Conservation (phyloP, 2,113 vertebrate genomes). For the Rhinolophus sinicus region DNA sequence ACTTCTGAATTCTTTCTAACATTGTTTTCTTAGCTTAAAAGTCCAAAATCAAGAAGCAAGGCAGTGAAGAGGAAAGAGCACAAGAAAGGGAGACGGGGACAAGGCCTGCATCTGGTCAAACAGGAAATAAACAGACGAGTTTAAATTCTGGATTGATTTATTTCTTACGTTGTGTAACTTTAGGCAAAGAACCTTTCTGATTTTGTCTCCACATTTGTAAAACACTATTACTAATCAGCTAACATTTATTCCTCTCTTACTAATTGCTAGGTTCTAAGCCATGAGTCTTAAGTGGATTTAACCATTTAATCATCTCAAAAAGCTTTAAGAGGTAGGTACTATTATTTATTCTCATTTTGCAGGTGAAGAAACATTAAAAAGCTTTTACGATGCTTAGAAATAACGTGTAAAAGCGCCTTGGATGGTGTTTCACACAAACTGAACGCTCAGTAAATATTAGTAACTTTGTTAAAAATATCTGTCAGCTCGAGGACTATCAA, state of each 20-base stretch:
- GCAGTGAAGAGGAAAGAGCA: background rate
- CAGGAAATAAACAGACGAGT: background rate
- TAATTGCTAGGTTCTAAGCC: background rate
- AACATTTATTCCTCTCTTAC: background rate
- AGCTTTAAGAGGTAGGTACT: background rate
- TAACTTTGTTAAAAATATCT: background rate
- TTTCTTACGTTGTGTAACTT: background rate
- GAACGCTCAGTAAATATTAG: background rate
- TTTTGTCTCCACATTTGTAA: background rate
- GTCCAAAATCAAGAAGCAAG: background rate
- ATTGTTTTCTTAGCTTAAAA: conserved; percentile 10
- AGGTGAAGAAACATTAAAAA: conserved; percentile 17
- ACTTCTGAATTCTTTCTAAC: background rate
- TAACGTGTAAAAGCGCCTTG: background rate
- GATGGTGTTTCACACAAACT: background rate
- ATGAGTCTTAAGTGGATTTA: background rate
- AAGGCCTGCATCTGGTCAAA: background rate
- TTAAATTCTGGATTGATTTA: background rate
- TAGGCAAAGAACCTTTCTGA: background rate
- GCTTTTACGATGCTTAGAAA: background rate
- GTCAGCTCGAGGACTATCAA: background rate
- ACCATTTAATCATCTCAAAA: background rate
- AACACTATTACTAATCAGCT: background rate
- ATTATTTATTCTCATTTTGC: background rate
- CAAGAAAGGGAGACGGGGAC: background rate